Conservation (phyloP, 2,797 vertebrate genomes). For the Urophycis tenuis region DNA sequence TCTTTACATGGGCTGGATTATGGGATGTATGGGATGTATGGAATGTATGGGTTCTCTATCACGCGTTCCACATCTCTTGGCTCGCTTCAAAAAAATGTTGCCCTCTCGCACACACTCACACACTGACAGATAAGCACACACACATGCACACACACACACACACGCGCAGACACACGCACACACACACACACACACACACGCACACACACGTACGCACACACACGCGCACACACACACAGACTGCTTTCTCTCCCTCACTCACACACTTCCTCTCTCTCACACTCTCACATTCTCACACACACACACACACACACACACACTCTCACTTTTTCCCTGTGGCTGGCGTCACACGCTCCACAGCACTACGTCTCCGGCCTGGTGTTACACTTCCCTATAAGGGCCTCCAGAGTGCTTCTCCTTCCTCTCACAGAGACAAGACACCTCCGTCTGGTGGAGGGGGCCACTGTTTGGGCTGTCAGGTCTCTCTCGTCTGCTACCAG, state of each 20-base stretch:
- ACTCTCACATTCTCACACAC: not conserved
- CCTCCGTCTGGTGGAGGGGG: constrained; percentile 13
- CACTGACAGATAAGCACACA: no score
- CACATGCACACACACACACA: no score
- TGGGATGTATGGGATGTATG: no score
- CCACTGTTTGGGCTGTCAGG: not conserved
- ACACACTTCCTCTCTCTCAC: not conserved
- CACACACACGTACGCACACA: constrained; percentile 2
- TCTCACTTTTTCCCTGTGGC: not conserved
- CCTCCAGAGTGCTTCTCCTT: constrained; percentile 26
- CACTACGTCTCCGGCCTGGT: not conserved
- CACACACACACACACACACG: not conserved
- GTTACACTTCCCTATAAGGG: constrained; percentile 60
- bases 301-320: constrained; percentile 10
- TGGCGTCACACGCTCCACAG: constrained; percentile 28
- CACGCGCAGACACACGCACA: not conserved
- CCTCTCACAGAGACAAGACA: constrained; percentile 29
- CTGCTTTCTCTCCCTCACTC: not conserved
- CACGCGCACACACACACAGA: constrained; percentile 12
- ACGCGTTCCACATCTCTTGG: no score
- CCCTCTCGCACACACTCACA: no score
- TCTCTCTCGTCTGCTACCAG: not conserved
- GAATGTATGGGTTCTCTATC: not conserved
- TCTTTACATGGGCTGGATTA: not conserved
- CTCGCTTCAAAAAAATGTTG: no score